Conservation (phyloP, 64 coral and sea anemone species). For the Astreopora myriophthalma region DNA sequence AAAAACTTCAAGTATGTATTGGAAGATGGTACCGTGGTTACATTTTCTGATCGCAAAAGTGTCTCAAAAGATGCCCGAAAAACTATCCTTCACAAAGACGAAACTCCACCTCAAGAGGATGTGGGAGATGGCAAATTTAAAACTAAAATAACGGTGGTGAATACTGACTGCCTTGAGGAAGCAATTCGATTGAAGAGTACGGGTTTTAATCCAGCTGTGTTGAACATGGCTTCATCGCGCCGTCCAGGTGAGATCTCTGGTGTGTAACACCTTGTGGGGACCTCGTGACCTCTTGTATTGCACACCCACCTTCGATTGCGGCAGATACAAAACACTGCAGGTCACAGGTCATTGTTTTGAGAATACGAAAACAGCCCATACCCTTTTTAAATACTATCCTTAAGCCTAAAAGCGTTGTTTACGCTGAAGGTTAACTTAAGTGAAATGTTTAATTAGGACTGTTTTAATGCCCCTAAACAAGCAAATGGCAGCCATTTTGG, state of each 20-base stretch:
- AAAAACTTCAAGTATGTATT: slow-evolving; percentile 47
- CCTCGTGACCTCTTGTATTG: no score
- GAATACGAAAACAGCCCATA: no score
- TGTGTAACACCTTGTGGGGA: no score
- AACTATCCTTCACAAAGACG: slow-evolving; percentile 64
- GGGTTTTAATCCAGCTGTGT: slow-evolving; percentile 78
- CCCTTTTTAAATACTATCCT: no score
- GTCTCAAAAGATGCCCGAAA: slow-evolving; percentile 56
- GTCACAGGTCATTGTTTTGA: no score
- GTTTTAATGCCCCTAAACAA: no score
- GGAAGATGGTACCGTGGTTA: slow-evolving; percentile 24
- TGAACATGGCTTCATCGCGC: slow-evolving; percentile 88
- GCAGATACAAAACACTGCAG: no score
- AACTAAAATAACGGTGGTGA: slow-evolving; percentile 64
- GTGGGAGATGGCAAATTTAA: background rate
- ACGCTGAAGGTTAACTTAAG: no score
- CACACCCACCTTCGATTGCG: no score
- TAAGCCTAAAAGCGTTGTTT: no score
- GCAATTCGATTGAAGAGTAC: slow-evolving; percentile 54
- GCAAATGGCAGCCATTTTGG: no score
- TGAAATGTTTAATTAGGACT: no score
- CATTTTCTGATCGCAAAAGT: slow-evolving; percentile 50
- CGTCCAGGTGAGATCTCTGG: slow-evolving; percentile 86
- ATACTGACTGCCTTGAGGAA: slow-evolving; percentile 82
- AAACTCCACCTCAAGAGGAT: background rate